A percentile compares a stretch with the other conserved stretches of the same genome.
phyloP scores from a whole-genome alignment of 1,140 invertebrate genomes.

The Eubasilissa regina region DNA sequence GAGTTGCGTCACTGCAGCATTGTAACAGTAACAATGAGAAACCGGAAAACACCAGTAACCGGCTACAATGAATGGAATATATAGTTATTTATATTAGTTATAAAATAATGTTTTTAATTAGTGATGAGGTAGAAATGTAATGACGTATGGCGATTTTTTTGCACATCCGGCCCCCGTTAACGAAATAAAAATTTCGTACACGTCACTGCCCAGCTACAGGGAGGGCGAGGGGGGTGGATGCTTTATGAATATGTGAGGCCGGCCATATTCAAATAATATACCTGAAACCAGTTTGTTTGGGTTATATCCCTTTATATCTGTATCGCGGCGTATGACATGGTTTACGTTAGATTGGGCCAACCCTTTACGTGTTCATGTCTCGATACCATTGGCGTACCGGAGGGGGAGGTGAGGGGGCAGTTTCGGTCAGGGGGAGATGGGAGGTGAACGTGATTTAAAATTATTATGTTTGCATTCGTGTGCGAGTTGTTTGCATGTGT shows the following conservation, averaged over 20 bases:
- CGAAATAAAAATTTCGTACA: slow-evolving; percentile 9
- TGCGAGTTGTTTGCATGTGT: slow-evolving; percentile 21
- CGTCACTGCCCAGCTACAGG: slow-evolving; percentile 3
- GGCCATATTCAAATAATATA: slow-evolving; percentile 53
- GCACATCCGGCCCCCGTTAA: too few relatives aligned
- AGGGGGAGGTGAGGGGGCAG: background rate
- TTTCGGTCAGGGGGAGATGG: background rate
- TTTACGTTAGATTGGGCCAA: slow-evolving; percentile 57
- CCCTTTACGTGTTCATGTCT: slow-evolving; percentile 58
- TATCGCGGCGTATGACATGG: slow-evolving; percentile 56
- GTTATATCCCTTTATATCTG: slow-evolving; percentile 49
- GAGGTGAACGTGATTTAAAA: slow-evolving; percentile 52
- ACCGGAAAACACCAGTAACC: too few relatives aligned
- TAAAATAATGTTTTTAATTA: too few relatives aligned
- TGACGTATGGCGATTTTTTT: too few relatives aligned
- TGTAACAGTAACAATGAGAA: too few relatives aligned
- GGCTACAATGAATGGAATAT: too few relatives aligned
- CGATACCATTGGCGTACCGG: slow-evolving; percentile 39
- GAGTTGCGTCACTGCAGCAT: too few relatives aligned
- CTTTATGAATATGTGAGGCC: slow-evolving; percentile 55
- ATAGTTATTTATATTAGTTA: too few relatives aligned
- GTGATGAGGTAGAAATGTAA: too few relatives aligned
- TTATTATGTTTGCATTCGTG: slow-evolving; percentile 43
- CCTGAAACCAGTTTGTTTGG: slow-evolving; percentile 52
- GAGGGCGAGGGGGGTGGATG: slow-evolving; percentile 13